Conservation (phyloP, 2,797 vertebrate species). For the Oreochromis grahami region DNA sequence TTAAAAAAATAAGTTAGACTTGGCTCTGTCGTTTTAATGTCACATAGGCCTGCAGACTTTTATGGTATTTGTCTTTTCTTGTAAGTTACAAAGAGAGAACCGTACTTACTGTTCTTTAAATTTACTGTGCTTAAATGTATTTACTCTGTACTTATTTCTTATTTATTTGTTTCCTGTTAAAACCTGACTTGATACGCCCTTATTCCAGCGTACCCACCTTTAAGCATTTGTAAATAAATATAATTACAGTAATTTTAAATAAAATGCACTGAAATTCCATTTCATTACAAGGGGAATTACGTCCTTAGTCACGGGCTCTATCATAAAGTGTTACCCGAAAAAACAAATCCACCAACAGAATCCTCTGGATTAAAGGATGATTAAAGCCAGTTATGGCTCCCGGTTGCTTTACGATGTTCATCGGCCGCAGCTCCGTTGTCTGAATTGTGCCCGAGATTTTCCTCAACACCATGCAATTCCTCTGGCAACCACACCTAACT, state of each 20-base stretch:
- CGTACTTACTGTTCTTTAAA: background rate
- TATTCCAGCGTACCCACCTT: background rate
- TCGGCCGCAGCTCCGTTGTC: constrained; percentile 1
- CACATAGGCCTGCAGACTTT: background rate
- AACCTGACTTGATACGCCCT: background rate
- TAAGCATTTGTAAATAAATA: background rate
- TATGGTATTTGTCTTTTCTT: background rate
- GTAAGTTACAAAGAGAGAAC: background rate
- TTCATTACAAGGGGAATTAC: background rate
- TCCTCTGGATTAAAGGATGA: constrained; percentile 19
- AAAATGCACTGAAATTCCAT: background rate
- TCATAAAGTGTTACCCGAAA: background rate
- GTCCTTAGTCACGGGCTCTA: background rate
- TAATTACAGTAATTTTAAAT: background rate
- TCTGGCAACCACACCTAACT: constrained; percentile 42
- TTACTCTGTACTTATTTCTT: background rate
- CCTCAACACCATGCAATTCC: constrained; percentile 21
- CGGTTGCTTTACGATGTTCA: background rate
- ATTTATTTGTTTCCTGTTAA: background rate
- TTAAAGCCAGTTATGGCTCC: constrained; percentile 1
- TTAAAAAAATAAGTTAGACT: background rate
- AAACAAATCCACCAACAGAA: background rate
- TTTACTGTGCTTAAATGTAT: background rate
- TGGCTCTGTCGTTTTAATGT: background rate
- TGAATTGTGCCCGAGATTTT: constrained; percentile 16